Percentiles rank a stretch among this genome's conserved stretches.
phyloP scores from a whole-genome alignment of 1,140 invertebrate species.

The Spodoptera frugiperda region DNA sequence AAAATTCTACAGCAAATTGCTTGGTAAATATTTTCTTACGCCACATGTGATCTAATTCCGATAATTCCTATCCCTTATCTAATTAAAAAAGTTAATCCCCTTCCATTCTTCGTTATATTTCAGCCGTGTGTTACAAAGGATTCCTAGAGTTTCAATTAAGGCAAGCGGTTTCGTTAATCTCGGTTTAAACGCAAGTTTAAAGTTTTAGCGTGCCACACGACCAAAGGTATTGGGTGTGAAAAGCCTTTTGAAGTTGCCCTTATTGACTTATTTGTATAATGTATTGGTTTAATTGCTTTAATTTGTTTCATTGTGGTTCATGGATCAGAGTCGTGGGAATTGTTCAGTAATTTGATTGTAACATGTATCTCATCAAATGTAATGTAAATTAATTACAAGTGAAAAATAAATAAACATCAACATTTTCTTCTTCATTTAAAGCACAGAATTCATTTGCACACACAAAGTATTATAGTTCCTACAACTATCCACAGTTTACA shows the following conservation, averaged over 20 bases:
- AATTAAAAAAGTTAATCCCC: conserved; percentile 50
- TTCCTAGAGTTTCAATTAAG: conserved; percentile 68
- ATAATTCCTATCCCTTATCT: conserved; percentile 26
- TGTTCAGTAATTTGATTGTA: too few species aligned
- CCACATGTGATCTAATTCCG: conserved; percentile 23
- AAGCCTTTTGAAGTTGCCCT: conserved; percentile 60
- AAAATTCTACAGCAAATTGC: too few species aligned
- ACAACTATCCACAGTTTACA: background rate
- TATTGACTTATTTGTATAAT: conserved; percentile 25
- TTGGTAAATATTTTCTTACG: conserved; percentile 17
- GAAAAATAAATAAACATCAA: too few species aligned
- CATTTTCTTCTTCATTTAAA: too few species aligned
- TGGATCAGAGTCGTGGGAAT: too few species aligned
- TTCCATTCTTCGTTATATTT: conserved; percentile 57
- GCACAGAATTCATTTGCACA: too few species aligned
- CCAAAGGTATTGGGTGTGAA: conserved; percentile 56
- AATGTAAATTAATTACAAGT: too few species aligned
- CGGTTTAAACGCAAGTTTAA: conserved; percentile 53
- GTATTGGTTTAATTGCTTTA: background rate
- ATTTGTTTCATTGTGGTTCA: background rate
- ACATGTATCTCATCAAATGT: too few species aligned
- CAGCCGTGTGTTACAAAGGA: conserved; percentile 66
- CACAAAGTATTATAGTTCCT: too few species aligned
- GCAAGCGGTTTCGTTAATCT: conserved; percentile 64
- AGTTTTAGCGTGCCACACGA: conserved; percentile 59